Conservation (phyloP, 1,140 invertebrate species). For the Vanessa tameamea region DNA sequence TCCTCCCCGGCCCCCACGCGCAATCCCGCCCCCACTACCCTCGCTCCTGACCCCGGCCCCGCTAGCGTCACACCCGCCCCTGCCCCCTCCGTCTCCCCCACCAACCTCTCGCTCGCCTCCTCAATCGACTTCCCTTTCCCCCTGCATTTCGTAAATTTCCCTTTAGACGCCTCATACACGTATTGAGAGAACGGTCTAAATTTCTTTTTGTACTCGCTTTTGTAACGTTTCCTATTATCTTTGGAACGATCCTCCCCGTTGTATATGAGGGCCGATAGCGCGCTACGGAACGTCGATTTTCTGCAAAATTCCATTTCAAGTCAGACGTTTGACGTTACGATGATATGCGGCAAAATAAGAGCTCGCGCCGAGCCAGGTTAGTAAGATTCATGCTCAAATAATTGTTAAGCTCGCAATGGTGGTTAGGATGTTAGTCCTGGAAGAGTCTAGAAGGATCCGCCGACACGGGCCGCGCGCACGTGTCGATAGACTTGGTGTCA, state of each 20-base stretch:
- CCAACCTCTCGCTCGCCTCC: slow-evolving; percentile 74
- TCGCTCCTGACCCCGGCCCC: slow-evolving; percentile 82
- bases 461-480: slow-evolving; percentile 49
- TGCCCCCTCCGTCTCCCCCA: slow-evolving; percentile 55
- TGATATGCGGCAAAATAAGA: slow-evolving; percentile 75
- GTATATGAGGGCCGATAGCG: slow-evolving; percentile 80
- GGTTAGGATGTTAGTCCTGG: slow-evolving; percentile 73
- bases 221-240: slow-evolving; percentile 82
- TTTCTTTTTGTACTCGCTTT: slow-evolving; percentile 90
- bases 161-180: slow-evolving; percentile 87
- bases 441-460: slow-evolving; percentile 69
- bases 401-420: slow-evolving; percentile 78
- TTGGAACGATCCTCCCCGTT: slow-evolving; percentile 80
- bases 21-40: slow-evolving; percentile 58
- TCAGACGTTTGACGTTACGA: slow-evolving; percentile 69
- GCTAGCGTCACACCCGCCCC: slow-evolving; percentile 35
- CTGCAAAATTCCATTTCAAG: slow-evolving; percentile 80
- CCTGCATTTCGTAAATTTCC: slow-evolving; percentile 85
- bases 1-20: slow-evolving; percentile 57
- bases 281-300: slow-evolving; percentile 81
- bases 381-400: slow-evolving; percentile 77
- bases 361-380: slow-evolving; percentile 75
- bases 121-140: slow-evolving; percentile 79
- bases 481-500: slow-evolving; percentile 58
- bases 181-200: slow-evolving; percentile 91